These are phyloP conservation scores for Salminus brasiliensis DNA, from an alignment of 2,113 vertebrate species.

Conservation along the genomic window DNA sequence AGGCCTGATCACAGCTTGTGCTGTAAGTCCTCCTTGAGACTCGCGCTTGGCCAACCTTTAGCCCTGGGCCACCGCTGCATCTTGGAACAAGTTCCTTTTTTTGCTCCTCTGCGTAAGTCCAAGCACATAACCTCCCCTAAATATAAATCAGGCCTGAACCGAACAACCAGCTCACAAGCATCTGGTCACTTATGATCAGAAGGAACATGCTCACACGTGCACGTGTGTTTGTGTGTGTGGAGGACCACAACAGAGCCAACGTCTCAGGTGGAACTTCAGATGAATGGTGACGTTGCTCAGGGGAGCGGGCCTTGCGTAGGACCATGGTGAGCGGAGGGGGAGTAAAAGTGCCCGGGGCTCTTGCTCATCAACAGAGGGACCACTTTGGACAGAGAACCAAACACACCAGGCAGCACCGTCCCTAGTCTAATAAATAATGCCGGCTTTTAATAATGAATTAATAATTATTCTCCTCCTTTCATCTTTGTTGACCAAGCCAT, in stretches of 20 bases:
- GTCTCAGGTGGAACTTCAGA: constrained; percentile 63
- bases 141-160: constrained; percentile 56
- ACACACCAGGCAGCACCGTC: constrained; percentile 64
- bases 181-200: constrained; percentile 56
- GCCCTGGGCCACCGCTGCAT: constrained; percentile 57
- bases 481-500: constrained; percentile 76
- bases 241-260: constrained; percentile 19
- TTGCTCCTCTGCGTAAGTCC: constrained; percentile 47
- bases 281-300: constrained; percentile 59
- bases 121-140: constrained; percentile 45
- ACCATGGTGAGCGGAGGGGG: constrained; percentile 60
- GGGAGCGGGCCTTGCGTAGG: constrained; percentile 66
- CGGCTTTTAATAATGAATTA: constrained; percentile 79
- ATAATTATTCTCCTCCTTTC: constrained; percentile 71
- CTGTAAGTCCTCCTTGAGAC: constrained; percentile 52
- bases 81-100: constrained; percentile 51
- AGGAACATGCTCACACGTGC: constrained; percentile 16
- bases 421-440: constrained; percentile 78
- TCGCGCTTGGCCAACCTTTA: constrained; percentile 46
- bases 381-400: constrained; percentile 68
- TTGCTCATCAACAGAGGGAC: constrained; percentile 67
- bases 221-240: constrained; percentile 17
- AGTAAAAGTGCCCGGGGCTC: constrained; percentile 72
- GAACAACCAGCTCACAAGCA: constrained; percentile 33
- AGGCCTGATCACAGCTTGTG: constrained; percentile 50